phyloP scores from a whole-genome alignment of 2,888 invertebrate genomes.

The Drosophila colorata region DNA sequence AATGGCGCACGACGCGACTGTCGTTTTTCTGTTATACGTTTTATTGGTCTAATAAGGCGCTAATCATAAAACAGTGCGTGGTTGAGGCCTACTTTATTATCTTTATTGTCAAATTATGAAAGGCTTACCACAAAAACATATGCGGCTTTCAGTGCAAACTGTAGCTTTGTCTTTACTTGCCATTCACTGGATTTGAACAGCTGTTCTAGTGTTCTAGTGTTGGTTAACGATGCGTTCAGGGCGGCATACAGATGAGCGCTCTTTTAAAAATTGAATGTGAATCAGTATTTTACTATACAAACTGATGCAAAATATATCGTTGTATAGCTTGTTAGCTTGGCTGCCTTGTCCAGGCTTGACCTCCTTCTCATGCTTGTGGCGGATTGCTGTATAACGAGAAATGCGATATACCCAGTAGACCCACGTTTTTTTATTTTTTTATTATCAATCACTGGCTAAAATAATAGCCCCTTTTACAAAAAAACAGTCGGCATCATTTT shows the following conservation, averaged over 20 bases:
- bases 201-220: slow-evolving; percentile 12
- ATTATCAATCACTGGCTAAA: too few relatives aligned
- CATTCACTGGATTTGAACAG: slow-evolving; percentile 7
- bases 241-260: neutral
- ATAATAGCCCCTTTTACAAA: neutral
- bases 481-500: slow-evolving; percentile 35
- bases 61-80: neutral
- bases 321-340: too few relatives aligned
- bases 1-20: neutral
- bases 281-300: too few relatives aligned
- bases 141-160: slow-evolving; percentile 11
- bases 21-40: slow-evolving; percentile 1
- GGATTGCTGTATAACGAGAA: too few relatives aligned
- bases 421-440: too few relatives aligned
- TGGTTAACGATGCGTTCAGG: neutral
- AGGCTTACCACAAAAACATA: slow-evolving; percentile 25
- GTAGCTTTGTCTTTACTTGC: slow-evolving; percentile 13
- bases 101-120: slow-evolving; percentile 1
- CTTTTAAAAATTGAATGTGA: too few relatives aligned
- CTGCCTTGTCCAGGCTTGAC: too few relatives aligned
- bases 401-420: too few relatives aligned
- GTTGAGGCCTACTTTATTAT: neutral
- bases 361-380: too few relatives aligned
- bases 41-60: slow-evolving; percentile 1
- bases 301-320: too few relatives aligned